Evolutionary conservation across 2,797 vertebrate species (phyloP).

Genomic region (Botia almorhae): DNA sequence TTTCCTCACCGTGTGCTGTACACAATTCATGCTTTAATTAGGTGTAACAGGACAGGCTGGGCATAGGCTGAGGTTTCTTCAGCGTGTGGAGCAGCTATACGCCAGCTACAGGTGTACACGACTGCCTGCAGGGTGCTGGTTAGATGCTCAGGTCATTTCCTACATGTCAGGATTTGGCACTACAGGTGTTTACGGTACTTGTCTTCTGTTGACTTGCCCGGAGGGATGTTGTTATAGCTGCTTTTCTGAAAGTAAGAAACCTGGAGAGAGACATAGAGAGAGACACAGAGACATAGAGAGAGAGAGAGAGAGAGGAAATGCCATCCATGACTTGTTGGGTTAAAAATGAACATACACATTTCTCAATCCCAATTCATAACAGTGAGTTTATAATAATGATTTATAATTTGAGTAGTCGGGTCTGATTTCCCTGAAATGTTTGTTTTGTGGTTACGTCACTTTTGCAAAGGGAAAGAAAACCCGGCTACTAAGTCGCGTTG

Average conservation of each 20-base stretch:
- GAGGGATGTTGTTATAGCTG: conserved; percentile 30
- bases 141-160: conserved; percentile 61
- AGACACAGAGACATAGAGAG: too few species aligned
- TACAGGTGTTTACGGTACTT: conserved; percentile 5
- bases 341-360: too few species aligned
- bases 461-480: too few species aligned
- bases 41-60: conserved; percentile 68
- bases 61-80: conserved; percentile 61
- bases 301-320: neutral
- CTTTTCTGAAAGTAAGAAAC: conserved; percentile 25
- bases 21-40: conserved; percentile 66
- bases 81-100: conserved; percentile 62
- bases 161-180: conserved; percentile 29
- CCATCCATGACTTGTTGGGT: too few species aligned
- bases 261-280: neutral
- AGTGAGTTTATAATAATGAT: too few species aligned
- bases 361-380: too few species aligned
- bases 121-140: conserved; percentile 63
- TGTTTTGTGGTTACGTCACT: too few species aligned
- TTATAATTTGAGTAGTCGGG: too few species aligned
- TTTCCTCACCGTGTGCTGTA: conserved; percentile 67
- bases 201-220: conserved; percentile 24
- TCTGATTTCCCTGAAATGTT: too few species aligned
- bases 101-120: conserved; percentile 68
- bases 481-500: too few species aligned